A percentile compares a stretch with the other conserved stretches of the same genome.
Evolutionary conservation across 2,797 vertebrate species (phyloP).

Genomic region (Coilia nasus): DNA sequence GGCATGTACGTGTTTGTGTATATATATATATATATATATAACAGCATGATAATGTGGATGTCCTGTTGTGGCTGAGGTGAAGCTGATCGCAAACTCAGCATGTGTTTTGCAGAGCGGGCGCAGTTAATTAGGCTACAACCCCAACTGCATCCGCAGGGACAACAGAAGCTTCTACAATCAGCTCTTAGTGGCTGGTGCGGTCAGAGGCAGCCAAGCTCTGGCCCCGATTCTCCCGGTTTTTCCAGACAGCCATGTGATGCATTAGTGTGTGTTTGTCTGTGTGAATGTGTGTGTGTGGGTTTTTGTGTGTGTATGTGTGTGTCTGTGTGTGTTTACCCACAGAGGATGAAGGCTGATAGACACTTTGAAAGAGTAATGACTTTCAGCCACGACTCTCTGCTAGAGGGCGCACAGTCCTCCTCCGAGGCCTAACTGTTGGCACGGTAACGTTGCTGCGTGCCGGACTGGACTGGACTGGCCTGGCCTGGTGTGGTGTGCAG

Average conservation of each 20-base stretch:
- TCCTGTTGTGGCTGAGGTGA: neutral
- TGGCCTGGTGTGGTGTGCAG: slow-evolving; percentile 55
- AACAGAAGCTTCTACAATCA: neutral
- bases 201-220: neutral
- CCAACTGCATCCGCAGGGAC: neutral
- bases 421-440: slow-evolving; percentile 80
- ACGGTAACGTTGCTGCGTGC: slow-evolving; percentile 78
- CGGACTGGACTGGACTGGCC: slow-evolving; percentile 24
- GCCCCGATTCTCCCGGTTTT: neutral
- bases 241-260: neutral
- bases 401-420: slow-evolving; percentile 84
- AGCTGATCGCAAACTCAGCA: neutral
- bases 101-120: neutral
- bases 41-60: too few relatives aligned
- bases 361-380: slow-evolving; percentile 70
- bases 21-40: too few relatives aligned
- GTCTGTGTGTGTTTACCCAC: slow-evolving; percentile 82
- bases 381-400: slow-evolving; percentile 86
- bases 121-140: neutral
- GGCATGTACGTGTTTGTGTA: too few relatives aligned
- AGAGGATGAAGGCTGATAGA: slow-evolving; percentile 81
- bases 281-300: slow-evolving; percentile 31
- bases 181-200: neutral
- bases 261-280: slow-evolving; percentile 32
- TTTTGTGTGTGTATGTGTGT: slow-evolving; percentile 52